Evolutionary conservation across 2,888 invertebrate genomes (phyloP).

Genomic region (Nomada hirtipes): DNA sequence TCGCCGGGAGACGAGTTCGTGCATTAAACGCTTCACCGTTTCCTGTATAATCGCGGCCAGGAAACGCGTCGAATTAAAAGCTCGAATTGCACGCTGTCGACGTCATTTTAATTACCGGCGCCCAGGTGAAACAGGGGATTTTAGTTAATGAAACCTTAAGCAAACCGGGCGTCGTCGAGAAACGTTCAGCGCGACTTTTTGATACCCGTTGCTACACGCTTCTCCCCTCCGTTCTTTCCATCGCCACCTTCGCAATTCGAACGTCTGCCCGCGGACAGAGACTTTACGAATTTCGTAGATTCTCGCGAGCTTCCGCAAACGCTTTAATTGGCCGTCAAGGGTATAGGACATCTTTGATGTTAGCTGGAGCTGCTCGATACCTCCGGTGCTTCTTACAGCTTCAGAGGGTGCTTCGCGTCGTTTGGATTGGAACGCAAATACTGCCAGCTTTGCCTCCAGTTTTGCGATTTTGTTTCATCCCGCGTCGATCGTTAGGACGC

Average conservation of each 20-base stretch:
- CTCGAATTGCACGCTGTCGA: slow-evolving; percentile 45
- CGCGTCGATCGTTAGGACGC: background rate
- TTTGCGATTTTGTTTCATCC: too few species aligned
- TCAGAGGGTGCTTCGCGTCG: slow-evolving; percentile 31
- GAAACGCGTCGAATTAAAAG: slow-evolving; percentile 48
- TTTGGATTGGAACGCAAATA: background rate
- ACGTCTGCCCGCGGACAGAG: background rate
- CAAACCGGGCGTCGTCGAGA: slow-evolving; percentile 27
- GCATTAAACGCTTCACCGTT: slow-evolving; percentile 27
- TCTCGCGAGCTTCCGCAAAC: slow-evolving; percentile 41
- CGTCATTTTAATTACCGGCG: slow-evolving; percentile 55
- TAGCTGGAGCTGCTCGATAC: slow-evolving; percentile 41
- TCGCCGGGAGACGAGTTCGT: slow-evolving; percentile 12
- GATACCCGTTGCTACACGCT: background rate
- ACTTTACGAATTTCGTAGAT: slow-evolving; percentile 30
- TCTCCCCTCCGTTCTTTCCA: background rate
- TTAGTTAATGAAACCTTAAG: slow-evolving; percentile 59
- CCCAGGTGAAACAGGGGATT: slow-evolving; percentile 44
- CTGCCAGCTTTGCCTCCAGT: slow-evolving; percentile 16
- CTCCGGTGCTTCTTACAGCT: slow-evolving; percentile 18
- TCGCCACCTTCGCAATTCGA: background rate
- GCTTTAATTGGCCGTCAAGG: slow-evolving; percentile 52
- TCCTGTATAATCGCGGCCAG: slow-evolving; percentile 26
- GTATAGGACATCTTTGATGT: slow-evolving; percentile 45
- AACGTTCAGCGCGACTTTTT: slow-evolving; percentile 35